Evolutionary conservation across 2,113 vertebrate species (phyloP), one percentile per base, ranked within the genome.

Genomic region (Embiotoca jacksoni): DNA sequence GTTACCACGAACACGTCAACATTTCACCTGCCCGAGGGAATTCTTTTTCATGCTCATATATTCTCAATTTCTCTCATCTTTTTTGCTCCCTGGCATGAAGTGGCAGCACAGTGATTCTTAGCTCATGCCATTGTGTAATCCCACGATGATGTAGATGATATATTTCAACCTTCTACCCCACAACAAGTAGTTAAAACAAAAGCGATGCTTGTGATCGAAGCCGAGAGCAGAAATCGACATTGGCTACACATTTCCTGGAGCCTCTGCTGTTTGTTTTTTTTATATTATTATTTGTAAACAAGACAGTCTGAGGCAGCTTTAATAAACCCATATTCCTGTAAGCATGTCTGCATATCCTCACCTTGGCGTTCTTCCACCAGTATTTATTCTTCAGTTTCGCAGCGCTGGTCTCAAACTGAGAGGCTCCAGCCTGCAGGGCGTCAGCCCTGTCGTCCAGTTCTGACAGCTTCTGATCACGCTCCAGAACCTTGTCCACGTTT

Each of bases 321-420:
- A 16, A 54, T 11, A 15, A 8, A 55, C 47, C 57, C 2, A 3
- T 11, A 7, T 63, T 37, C 1, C 3, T 47, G 33, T 5, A 14
- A 49, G 15, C 44, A 13, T 0, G 36, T 78, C 49, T 74, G 23
- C 33, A 5, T 36, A 54, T 31, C 7, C 90, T 89, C 87, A 97
- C 96, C 96, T 97, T 97, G 93, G 96, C 96, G 56, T 97, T 97
- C 93, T 97, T 97, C 96, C 96, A 97, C 96, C 96, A 97, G 93
- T 97, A 96, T 95, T 97, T 97, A 87, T 97, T 96, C 94, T 97
- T 97, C 92, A 97, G 95, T 88, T 97, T 97, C 80, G 96, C 96
- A 84, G 96, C 96, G 0, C 96, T 99, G 35, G 97, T 99, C 93
- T 99, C 98, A 85, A 99, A 99, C 79, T 99, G 97, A 81, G 98